These are phyloP conservation scores for Drosophila nigromelanica DNA, from an alignment of 1,140 invertebrate species.

Conservation along the genomic window DNA sequence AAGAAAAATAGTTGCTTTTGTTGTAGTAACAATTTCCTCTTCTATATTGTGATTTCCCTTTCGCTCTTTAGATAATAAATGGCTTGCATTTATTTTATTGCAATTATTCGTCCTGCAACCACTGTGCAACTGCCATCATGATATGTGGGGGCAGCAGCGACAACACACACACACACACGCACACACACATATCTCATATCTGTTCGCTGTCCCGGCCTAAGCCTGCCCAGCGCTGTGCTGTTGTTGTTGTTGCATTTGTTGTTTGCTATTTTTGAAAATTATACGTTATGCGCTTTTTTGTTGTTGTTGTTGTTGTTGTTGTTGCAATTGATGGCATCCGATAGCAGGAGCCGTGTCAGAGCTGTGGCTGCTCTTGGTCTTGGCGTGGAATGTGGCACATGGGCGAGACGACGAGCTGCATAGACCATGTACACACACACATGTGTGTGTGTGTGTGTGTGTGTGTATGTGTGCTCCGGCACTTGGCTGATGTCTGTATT, in stretches of 20 bases:
- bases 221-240: slow-evolving; percentile 57
- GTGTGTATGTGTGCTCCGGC: slow-evolving; percentile 3
- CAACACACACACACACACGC: slow-evolving; percentile 16
- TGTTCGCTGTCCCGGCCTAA: slow-evolving; percentile 28
- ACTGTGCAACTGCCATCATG: slow-evolving; percentile 56
- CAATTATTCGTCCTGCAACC: slow-evolving; percentile 3
- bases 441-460: not conserved
- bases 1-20: not conserved
- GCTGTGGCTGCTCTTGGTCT: slow-evolving; percentile 29
- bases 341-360: slow-evolving; percentile 63
- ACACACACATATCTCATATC: slow-evolving; percentile 45
- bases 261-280: slow-evolving; percentile 81
- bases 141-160: slow-evolving; percentile 57
- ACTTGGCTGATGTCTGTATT: slow-evolving; percentile 62
- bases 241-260: slow-evolving; percentile 45
- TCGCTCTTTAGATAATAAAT: not conserved
- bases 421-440: not conserved
- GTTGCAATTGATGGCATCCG: slow-evolving; percentile 80
- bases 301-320: slow-evolving; percentile 43
- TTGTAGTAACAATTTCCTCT: not conserved
- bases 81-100: not conserved
- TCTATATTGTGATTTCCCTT: not conserved
- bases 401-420: slow-evolving; percentile 7
- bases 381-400: slow-evolving; percentile 35
- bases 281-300: slow-evolving; percentile 68